Conservation (phyloP, 2,888 invertebrate genomes). For the Hymenopus coronatus region DNA sequence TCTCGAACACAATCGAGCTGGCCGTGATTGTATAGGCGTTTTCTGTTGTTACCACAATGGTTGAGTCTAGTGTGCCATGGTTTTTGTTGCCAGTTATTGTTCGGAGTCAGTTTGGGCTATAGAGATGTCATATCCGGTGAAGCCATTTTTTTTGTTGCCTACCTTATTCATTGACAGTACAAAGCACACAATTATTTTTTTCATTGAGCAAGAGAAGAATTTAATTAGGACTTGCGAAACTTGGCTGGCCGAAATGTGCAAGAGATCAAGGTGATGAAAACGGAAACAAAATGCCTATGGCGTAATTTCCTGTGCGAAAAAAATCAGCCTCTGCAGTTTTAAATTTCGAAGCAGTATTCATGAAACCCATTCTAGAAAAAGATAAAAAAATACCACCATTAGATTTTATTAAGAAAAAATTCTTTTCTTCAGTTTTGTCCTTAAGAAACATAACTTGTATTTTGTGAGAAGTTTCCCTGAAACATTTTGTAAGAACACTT, state of each 20-base stretch:
- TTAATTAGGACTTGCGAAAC: not conserved
- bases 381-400: too few relatives aligned
- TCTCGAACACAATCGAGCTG: not conserved
- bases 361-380: not conserved
- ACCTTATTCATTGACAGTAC: not conserved
- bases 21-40: constrained; percentile 2
- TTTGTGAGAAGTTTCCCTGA: too few relatives aligned
- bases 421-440: too few relatives aligned
- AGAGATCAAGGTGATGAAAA: not conserved
- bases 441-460: too few relatives aligned
- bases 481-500: too few relatives aligned
- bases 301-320: not conserved
- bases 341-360: not conserved
- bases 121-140: constrained; percentile 1
- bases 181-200: not conserved
- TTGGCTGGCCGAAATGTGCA: not conserved
- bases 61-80: not conserved
- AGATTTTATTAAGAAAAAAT: too few relatives aligned
- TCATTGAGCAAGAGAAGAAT: not conserved
- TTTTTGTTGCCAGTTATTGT: not conserved
- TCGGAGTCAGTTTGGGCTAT: not conserved
- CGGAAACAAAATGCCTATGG: not conserved
- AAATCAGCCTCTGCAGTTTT: not conserved
- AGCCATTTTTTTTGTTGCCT: not conserved
- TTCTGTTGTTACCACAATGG: not conserved